Percentiles rank a stretch among this genome's conserved stretches.
phyloP scores from a whole-genome alignment of 2,888 invertebrate species.

The Allygus modestus region DNA sequence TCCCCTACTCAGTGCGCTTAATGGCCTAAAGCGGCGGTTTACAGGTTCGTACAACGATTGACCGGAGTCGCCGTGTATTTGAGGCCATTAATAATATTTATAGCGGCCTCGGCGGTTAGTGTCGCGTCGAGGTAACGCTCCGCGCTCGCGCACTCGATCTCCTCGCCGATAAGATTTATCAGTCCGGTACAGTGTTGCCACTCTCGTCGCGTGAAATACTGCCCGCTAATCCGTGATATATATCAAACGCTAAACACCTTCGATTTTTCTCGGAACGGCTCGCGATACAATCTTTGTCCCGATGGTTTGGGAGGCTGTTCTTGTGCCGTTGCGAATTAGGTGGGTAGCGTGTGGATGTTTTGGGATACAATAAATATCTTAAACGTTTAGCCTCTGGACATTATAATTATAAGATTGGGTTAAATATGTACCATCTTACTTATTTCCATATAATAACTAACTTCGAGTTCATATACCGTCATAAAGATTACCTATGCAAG shows the following conservation, averaged over 20 bases:
- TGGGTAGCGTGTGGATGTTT: no score
- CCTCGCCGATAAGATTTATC: slow-evolving; percentile 54
- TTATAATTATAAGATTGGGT: no score
- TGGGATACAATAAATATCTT: no score
- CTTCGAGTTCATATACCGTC: no score
- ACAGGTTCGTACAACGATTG: background rate
- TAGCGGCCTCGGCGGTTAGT: background rate
- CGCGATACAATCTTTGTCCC: background rate
- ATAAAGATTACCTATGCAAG: no score
- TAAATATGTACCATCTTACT: no score
- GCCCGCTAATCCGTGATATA: slow-evolving; percentile 23
- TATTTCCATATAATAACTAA: no score
- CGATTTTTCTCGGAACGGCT: background rate
- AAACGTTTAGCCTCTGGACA: no score
- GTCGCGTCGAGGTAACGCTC: background rate
- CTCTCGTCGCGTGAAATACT: slow-evolving; percentile 31
- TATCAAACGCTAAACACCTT: background rate
- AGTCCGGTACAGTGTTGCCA: slow-evolving; percentile 50
- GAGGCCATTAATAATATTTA: slow-evolving; percentile 32
- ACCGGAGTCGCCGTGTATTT: background rate
- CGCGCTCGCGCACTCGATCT: background rate
- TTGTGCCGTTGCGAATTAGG: no score
- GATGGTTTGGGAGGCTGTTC: background rate
- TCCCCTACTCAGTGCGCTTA: slow-evolving; percentile 6
- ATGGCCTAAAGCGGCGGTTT: slow-evolving; percentile 9